Evolutionary conservation across 2,797 vertebrate species (phyloP).

Genomic region (Acipenser ruthenus): DNA sequence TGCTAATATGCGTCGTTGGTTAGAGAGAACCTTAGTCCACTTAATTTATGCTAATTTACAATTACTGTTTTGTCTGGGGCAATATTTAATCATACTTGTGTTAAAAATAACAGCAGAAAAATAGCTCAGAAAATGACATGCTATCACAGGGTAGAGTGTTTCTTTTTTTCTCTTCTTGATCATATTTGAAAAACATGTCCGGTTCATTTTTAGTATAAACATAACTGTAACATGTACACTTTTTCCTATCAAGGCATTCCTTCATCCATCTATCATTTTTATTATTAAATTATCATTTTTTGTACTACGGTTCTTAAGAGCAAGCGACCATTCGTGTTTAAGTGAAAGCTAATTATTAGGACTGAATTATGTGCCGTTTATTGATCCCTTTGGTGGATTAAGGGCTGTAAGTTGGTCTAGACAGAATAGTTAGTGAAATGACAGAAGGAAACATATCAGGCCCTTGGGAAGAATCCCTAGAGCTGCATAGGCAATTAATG

Average conservation of each 20-base stretch:
- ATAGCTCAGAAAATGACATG: conserved; percentile 42
- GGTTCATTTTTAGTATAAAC: no score
- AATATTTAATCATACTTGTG: conserved; percentile 28
- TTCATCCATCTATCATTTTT: conserved; percentile 98
- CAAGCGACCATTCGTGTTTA: conserved; percentile 93
- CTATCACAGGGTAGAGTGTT: conserved; percentile 59
- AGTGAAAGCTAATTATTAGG: conserved; percentile 99
- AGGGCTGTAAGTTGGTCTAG: conserved; percentile 98
- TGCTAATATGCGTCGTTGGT: conserved; percentile 24
- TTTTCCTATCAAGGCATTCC: conserved; percentile 80
- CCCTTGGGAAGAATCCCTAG: conserved; percentile 88
- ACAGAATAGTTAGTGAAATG: conserved; percentile 99
- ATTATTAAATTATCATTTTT: conserved; percentile 99
- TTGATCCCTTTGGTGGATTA: conserved; percentile 99
- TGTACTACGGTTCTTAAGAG: conserved; percentile 80
- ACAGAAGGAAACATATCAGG: conserved; percentile 95
- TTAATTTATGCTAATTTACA: conserved; percentile 44
- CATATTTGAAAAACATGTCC: conserved; percentile 38
- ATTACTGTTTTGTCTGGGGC: conserved; percentile 29
- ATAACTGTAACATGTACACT: conserved; percentile 63
- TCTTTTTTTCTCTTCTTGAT: conserved; percentile 60
- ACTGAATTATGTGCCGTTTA: conserved; percentile 99
- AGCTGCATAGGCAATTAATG: conserved; percentile 98
- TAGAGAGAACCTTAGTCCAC: conserved; percentile 37
- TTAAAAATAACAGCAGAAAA: conserved; percentile 50